A percentile compares a stretch with the other conserved stretches of the same genome.
These are phyloP conservation scores for Zonotrichia albicollis DNA, from an alignment of 2,797 vertebrate genomes.

Conservation along the genomic window DNA sequence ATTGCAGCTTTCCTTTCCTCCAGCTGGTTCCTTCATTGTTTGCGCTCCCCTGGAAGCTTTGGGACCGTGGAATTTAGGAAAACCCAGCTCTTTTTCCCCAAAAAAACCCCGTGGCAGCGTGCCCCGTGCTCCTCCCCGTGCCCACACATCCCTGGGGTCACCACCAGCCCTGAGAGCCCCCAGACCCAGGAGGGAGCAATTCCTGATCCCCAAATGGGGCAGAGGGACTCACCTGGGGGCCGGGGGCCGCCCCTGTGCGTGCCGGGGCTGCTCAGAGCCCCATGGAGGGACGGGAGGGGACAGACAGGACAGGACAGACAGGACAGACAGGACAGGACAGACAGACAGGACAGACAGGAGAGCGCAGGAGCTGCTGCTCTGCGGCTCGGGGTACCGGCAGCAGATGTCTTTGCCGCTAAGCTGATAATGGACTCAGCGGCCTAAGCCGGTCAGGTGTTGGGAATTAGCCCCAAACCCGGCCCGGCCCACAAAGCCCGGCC, in stretches of 20 bases:
- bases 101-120: too few species aligned
- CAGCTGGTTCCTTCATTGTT: neutral
- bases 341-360: too few species aligned
- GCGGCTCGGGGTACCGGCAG: neutral
- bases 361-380: neutral
- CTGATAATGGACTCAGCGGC: slow-evolving; percentile 71
- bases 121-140: too few species aligned
- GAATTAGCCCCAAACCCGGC: slow-evolving; percentile 47
- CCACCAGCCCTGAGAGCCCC: neutral
- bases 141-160: neutral
- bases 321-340: too few species aligned
- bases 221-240: neutral
- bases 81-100: neutral
- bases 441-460: slow-evolving; percentile 56
- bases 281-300: neutral
- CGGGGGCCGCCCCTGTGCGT: neutral
- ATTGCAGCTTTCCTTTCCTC: too few species aligned
- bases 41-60: fast-evolving
- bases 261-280: neutral
- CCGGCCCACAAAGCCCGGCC: neutral
- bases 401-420: slow-evolving; percentile 70
- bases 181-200: fast-evolving
- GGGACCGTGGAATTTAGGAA: fast-evolving
- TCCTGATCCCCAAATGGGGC: fast-evolving
- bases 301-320: too few species aligned